Evolutionary conservation across 2,888 invertebrate genomes (phyloP), one percentile per base, ranked within the genome.

Genomic region (Lasioglossum pauxillum): DNA sequence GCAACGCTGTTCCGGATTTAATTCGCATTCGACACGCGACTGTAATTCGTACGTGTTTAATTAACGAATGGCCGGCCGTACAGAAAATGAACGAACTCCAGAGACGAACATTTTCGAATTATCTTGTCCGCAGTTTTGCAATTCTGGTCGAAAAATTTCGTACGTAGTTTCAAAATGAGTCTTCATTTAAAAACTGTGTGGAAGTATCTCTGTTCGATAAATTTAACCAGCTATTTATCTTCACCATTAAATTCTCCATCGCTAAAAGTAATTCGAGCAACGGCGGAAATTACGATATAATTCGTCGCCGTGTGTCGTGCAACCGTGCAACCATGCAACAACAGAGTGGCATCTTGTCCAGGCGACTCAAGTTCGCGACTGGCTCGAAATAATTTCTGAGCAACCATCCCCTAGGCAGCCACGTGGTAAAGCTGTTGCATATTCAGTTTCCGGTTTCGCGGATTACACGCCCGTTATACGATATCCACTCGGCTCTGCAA

Each of bases 21-120:
- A 83, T 83, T 83, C 81, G 64, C 82, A 73, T 81, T 41, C 53
- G 16, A 53, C 53, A 57, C 72, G 49, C 49, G 23, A 27, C 8
- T 53, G 49, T 41, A 71, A 64, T 64, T 64, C 64, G 74, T 49
- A 64, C 60, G 38, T 57, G 69, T n/a, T n/a, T 72, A 64, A 64
- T 64, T 64, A 64, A 64, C 72, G 72, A 27, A 60, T 46, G 35
- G 23, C 23, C 27, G 44, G 46, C 35, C 57, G 75, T 49, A 46
- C 46, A 60, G 60, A 49, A 38, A 64, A 64, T 8, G 19, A 31
- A 64, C 31, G 64, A 64, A 19, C 14, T 14, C 31, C 19, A 16
- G 31, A 31, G 64, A 7, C 31, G 31, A 31, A 16, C 31, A 64
- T 31, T 64, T 27, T 31, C 31, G 3, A 64, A 57, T 57, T 57